phyloP scores from a whole-genome alignment of 2,797 vertebrate species.

The Vireo griseus region DNA sequence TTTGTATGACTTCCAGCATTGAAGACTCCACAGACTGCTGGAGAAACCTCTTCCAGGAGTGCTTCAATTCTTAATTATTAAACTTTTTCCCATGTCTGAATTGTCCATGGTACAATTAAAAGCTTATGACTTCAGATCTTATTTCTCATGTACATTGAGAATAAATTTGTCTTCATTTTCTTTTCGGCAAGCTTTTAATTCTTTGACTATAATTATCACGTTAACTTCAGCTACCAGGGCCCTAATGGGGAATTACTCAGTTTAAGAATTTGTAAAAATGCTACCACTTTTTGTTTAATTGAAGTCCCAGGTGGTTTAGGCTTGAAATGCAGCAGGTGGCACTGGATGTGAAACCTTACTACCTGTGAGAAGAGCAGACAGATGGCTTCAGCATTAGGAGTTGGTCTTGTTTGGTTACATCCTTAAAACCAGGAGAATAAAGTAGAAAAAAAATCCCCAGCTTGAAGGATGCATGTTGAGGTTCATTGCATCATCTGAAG shows the following conservation, averaged over 20 bases:
- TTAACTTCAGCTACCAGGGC: not conserved
- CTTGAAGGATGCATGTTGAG: not conserved
- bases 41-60: not conserved
- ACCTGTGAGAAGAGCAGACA: not conserved
- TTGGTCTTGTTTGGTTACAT: not conserved
- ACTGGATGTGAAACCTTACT: not conserved
- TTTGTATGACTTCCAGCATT: not conserved
- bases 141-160: not conserved
- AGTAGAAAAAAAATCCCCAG: not conserved
- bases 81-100: not conserved
- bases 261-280: not conserved
- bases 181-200: not conserved
- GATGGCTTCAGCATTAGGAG: not conserved
- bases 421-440: not conserved
- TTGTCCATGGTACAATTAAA: not conserved
- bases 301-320: not conserved
- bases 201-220: not conserved
- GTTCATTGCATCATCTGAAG: not conserved
- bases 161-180: not conserved
- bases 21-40: not conserved
- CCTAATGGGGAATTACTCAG: not conserved
- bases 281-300: not conserved
- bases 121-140: not conserved
- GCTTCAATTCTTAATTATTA: not conserved
- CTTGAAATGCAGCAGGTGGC: not conserved